A percentile compares a stretch with the other conserved stretches of the same genome.
Conservation (phyloP, 2,113 vertebrate genomes). For the Cheirogaleus medius region DNA sequence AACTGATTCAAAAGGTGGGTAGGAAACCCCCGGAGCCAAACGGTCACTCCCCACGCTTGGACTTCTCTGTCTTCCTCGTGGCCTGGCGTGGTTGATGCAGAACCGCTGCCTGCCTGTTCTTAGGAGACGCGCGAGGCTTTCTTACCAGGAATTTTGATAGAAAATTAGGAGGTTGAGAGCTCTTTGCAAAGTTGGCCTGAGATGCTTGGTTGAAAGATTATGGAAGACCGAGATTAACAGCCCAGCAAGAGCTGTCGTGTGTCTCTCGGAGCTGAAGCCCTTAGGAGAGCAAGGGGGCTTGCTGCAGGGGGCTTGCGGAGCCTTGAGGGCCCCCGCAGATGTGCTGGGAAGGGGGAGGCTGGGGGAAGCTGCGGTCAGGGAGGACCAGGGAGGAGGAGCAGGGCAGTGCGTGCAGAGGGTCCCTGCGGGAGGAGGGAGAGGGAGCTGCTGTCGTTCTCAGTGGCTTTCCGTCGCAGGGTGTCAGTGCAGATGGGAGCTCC, state of each 20-base stretch:
- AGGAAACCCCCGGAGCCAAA: background rate
- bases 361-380: rapidly evolving
- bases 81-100: background rate
- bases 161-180: background rate
- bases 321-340: rapidly evolving
- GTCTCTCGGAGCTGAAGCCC: rapidly evolving
- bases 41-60: rapidly evolving
- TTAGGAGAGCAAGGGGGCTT: background rate
- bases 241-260: rapidly evolving
- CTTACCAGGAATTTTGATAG: background rate
- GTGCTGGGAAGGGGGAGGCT: background rate
- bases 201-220: background rate
- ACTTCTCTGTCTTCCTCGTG: background rate
- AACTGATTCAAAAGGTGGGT: background rate
- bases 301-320: background rate
- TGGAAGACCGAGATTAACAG: background rate
- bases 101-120: background rate
- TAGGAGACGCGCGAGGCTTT: background rate
- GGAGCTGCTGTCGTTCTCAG: rapidly evolving
- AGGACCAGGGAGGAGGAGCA: background rate
- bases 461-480: background rate
- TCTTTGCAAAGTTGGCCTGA: background rate
- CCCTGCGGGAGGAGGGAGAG: rapidly evolving
- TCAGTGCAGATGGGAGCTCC: background rate
- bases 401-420: background rate